Evolutionary conservation across 2,797 vertebrate genomes (phyloP), one percentile per base, ranked within the genome.

Genomic region (Phoeniculus purpureus): DNA sequence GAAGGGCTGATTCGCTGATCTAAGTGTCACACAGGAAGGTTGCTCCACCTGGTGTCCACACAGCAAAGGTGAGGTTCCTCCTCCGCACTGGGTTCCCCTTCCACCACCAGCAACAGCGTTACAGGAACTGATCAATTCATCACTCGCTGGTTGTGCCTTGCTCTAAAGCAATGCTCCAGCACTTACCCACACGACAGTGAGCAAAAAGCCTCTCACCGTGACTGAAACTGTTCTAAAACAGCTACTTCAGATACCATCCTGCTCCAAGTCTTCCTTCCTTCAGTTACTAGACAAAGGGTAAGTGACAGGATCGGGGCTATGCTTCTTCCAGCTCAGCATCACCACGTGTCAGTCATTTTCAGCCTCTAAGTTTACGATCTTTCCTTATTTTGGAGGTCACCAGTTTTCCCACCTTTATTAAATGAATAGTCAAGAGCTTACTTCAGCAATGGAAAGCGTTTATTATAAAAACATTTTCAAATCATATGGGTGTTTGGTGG

Each of bases 391-490:
- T 60, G 2, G 37, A 45, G 77, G 81, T 85, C 17, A 29, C 15
- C 2, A 0, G 17, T 48, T 68, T 56, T 52, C 25, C 75, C 50
- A 40, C 18, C 26, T 72, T 83, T 31, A 52, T 26, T 18, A 85
- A 85, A 73, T 43, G 11, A 87, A 15, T 23, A 71, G 12, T 47
- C 34, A 50, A 50, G 29, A 87, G 6, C 4, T 43, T 68, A 64
- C 74, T 70, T 60, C 77, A 61, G 37, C 26, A 77, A 52, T 19
- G 8, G 22, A 59, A 90, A 85, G 43, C 37, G 5, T 96, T 96
- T 96, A 96, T 95, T 95, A 45, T 58, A 80, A 81, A 71, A 76
- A 71, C 2, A 21, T 59, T 81, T 67, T 21, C 14, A 81, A 64
- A 19, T 50, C 0, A 21, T 62, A 71, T 23, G 48, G 48, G 21